A percentile compares a stretch with the other conserved stretches of the same genome.
These are phyloP conservation scores for Pseudonaja textilis DNA, from an alignment of 2,113 vertebrate species.

Conservation along the genomic window DNA sequence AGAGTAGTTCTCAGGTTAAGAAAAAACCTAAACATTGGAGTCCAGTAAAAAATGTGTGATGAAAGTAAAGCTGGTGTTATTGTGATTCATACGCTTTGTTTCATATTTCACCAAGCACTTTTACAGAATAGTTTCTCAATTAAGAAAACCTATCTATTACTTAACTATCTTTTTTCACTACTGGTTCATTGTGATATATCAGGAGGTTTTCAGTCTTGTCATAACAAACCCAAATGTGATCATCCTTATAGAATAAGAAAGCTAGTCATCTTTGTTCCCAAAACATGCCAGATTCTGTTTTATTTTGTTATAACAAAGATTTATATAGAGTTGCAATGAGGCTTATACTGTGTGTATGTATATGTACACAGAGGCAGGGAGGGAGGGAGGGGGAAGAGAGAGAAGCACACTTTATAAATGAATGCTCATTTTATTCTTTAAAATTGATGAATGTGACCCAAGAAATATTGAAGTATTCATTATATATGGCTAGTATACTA, in stretches of 20 bases:
- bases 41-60: background rate
- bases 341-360: background rate
- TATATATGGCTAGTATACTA: background rate
- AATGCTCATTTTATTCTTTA: background rate
- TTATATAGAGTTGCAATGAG: background rate
- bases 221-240: background rate
- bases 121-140: background rate
- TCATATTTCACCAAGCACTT: background rate
- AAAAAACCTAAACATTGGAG: background rate
- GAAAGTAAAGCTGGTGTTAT: background rate
- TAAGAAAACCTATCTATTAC: background rate
- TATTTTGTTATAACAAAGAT: background rate
- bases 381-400: background rate
- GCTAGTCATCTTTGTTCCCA: background rate
- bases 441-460: background rate
- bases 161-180: background rate
- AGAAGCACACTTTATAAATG: background rate
- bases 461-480: background rate
- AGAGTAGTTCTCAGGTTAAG: background rate
- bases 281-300: background rate
- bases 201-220: background rate
- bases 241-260: background rate
- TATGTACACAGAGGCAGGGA: background rate
- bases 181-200: background rate
- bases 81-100: background rate